Percentiles rank a stretch among this genome's conserved stretches.
Conservation (phyloP, 2,113 vertebrate species). For the Peromyscus maniculatus region DNA sequence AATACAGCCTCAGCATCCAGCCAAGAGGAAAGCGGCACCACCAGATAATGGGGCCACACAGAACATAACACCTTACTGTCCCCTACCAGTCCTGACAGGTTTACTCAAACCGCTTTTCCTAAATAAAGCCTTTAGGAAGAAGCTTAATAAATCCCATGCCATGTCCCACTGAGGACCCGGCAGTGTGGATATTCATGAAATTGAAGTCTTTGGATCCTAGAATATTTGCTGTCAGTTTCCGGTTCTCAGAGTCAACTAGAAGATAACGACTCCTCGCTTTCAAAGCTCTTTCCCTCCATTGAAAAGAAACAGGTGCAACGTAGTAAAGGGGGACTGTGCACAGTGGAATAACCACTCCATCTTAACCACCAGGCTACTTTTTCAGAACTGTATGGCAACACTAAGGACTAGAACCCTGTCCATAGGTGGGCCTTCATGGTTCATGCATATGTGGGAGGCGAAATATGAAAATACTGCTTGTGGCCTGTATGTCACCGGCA, state of each 20-base stretch:
- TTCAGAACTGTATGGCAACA: neutral
- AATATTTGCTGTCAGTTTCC: neutral
- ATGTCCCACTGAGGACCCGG: neutral
- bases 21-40: neutral
- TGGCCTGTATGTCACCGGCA: conserved; percentile 21
- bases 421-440: neutral
- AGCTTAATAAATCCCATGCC: neutral
- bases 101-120: conserved; percentile 17
- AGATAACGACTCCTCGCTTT: neutral
- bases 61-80: neutral
- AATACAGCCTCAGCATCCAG: neutral
- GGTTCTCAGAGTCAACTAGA: neutral
- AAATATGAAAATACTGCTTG: conserved; percentile 13
- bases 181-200: neutral
- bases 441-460: neutral
- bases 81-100: neutral
- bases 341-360: neutral
- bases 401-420: neutral
- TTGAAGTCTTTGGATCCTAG: neutral
- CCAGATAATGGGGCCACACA: neutral
- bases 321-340: neutral
- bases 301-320: neutral
- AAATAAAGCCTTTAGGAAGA: conserved; percentile 2
- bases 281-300: neutral
- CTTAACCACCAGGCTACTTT: neutral